A percentile compares a stretch with the other conserved stretches of the same genome.
phyloP scores from a whole-genome alignment of 2,113 vertebrate genomes.

The Pycnonotus jocosus region DNA sequence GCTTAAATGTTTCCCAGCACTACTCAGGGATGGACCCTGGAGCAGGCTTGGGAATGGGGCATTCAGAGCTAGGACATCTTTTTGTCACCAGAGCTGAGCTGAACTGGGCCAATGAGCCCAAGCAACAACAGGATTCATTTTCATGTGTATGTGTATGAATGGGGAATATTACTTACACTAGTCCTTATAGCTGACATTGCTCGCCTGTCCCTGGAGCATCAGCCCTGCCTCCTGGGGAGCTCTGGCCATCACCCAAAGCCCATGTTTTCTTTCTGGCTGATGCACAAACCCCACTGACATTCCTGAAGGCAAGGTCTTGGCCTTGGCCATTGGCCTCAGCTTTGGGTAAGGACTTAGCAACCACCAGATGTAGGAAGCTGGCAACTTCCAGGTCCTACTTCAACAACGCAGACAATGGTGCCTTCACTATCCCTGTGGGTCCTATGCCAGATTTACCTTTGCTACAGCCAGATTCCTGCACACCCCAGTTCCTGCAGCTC shows the following conservation, averaged over 20 bases:
- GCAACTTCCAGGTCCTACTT: background rate
- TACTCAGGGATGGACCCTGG: background rate
- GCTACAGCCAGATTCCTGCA: background rate
- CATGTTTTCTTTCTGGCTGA: background rate
- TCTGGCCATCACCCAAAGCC: background rate
- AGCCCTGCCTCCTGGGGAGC: background rate
- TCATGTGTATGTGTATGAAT: background rate
- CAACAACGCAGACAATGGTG: background rate
- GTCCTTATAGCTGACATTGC: background rate
- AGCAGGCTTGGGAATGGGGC: background rate
- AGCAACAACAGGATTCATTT: background rate
- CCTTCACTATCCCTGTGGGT: background rate
- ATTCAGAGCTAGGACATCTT: background rate
- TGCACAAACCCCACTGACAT: background rate
- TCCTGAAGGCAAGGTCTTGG: background rate
- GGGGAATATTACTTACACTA: background rate
- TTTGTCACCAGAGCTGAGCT: background rate
- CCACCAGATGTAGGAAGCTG: background rate
- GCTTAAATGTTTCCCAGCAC: background rate
- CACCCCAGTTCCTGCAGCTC: rapidly evolving
- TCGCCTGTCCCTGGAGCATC: background rate
- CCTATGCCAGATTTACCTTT: background rate
- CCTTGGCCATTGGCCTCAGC: background rate
- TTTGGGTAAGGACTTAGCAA: background rate
- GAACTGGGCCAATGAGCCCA: background rate